A percentile compares a stretch with the other conserved stretches of the same genome.
These are phyloP conservation scores for Peromyscus nudipes DNA, from an alignment of 2,797 vertebrate species.

Conservation along the genomic window DNA sequence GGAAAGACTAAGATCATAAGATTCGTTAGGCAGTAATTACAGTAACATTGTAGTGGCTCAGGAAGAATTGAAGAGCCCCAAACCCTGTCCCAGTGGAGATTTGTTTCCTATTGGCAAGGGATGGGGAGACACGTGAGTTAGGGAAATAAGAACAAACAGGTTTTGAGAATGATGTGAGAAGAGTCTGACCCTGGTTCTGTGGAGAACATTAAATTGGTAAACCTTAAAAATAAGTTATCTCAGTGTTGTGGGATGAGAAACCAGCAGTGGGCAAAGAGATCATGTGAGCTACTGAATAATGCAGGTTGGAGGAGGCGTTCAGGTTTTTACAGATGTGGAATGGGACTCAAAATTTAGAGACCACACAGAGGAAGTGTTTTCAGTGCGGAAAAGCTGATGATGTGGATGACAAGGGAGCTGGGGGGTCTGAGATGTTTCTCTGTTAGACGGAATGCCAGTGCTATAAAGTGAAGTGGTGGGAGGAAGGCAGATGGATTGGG, in stretches of 20 bases:
- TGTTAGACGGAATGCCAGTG: not conserved
- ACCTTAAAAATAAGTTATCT: not conserved
- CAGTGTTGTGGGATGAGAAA: not conserved
- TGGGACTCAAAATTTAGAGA: not conserved
- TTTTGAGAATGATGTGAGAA: not conserved
- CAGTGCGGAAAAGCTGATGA: not conserved
- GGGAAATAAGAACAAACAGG: not conserved
- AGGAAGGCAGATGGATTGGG: not conserved
- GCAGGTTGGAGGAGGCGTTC: not conserved
- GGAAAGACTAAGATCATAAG: not conserved
- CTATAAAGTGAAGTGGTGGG: not conserved
- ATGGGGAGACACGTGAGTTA: not conserved
- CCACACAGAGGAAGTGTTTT: not conserved
- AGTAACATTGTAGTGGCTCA: not conserved
- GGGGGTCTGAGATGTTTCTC: not conserved
- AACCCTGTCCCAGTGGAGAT: not conserved
- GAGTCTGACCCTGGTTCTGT: not conserved
- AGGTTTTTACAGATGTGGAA: not conserved
- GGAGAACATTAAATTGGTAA: not conserved
- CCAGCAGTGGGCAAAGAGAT: not conserved
- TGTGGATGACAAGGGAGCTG: not conserved
- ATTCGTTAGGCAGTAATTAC: not conserved
- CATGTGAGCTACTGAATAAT: not conserved
- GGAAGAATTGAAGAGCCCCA: not conserved
- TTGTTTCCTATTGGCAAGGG: not conserved